Conservation (phyloP, 2,797 vertebrate genomes). For the Fistularia commersonii region DNA sequence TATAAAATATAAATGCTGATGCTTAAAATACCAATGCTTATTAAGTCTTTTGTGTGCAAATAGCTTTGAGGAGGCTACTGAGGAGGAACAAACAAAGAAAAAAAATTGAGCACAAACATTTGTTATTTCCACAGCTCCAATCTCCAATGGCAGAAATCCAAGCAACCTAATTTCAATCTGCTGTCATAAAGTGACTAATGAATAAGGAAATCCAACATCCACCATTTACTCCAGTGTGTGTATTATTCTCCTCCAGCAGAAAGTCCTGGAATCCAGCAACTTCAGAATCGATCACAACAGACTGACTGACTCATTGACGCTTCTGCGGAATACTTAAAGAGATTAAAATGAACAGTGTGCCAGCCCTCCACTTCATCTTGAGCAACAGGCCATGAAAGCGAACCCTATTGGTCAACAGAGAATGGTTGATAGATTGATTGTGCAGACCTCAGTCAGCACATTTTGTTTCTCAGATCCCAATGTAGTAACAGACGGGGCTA, state of each 20-base stretch:
- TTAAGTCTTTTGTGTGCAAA: too few relatives aligned
- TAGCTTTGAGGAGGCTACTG: neutral
- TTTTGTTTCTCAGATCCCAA: conserved; percentile 25
- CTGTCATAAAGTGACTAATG: conserved; percentile 28
- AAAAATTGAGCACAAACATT: conserved; percentile 11
- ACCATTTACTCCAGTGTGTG: conserved; percentile 18
- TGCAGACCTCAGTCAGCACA: conserved; percentile 41
- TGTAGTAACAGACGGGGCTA: conserved; percentile 10
- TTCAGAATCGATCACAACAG: conserved; percentile 44
- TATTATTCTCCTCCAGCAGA: conserved; percentile 7
- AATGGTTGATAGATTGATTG: conserved; percentile 42
- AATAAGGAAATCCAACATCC: conserved; percentile 27
- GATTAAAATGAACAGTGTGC: conserved; percentile 71
- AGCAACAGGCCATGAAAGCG: conserved; percentile 27
- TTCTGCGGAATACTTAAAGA: conserved; percentile 61
- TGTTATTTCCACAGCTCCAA: conserved; percentile 22
- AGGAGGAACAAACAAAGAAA: neutral
- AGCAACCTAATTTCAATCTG: conserved; percentile 23
- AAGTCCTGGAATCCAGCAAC: conserved; percentile 22
- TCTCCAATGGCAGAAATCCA: conserved; percentile 30
- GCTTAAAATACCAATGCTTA: too few relatives aligned
- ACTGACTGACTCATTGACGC: conserved; percentile 49
- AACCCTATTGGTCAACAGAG: conserved; percentile 44
- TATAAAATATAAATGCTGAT: too few relatives aligned
- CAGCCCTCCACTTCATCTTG: conserved; percentile 56